A percentile compares a stretch with the other conserved stretches of the same genome.
phyloP scores from a whole-genome alignment of 2,113 vertebrate genomes.

The Reinhardtius hippoglossoides region DNA sequence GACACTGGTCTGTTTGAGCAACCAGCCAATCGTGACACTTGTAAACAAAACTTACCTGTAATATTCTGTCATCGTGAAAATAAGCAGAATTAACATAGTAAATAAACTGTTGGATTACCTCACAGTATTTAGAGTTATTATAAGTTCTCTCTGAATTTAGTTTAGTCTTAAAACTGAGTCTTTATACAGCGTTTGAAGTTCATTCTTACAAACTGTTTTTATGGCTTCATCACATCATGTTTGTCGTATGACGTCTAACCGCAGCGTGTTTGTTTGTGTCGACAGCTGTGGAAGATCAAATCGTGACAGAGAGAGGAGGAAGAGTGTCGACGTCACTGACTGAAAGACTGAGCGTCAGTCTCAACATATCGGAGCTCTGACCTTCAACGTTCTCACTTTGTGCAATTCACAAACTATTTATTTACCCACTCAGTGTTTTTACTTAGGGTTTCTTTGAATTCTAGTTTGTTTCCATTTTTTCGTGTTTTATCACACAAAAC shows the following conservation, averaged over 20 bases:
- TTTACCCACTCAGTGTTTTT: slow-evolving; percentile 89
- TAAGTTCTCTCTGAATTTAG: no score
- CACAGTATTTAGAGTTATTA: no score
- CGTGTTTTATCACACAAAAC: slow-evolving; percentile 60
- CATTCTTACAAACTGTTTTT: no score
- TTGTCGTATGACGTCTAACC: neutral
- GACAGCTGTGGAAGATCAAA: slow-evolving; percentile 99
- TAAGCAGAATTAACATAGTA: no score
- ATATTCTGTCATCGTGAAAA: no score
- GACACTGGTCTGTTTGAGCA: no score
- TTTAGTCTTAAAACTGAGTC: no score
- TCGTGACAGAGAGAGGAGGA: slow-evolving; percentile 84
- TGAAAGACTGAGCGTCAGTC: slow-evolving; percentile 62
- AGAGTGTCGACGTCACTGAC: slow-evolving; percentile 11
- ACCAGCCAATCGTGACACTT: no score
- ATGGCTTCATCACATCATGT: no score
- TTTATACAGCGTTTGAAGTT: no score
- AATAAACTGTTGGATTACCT: no score
- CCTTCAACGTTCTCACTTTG: slow-evolving; percentile 84
- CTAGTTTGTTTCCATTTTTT: slow-evolving; percentile 82
- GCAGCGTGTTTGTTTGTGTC: slow-evolving; percentile 34
- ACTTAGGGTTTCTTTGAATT: slow-evolving; percentile 76
- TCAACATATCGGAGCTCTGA: slow-evolving; percentile 83
- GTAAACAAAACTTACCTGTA: no score
- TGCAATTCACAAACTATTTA: slow-evolving; percentile 96